These are phyloP conservation scores for Miniopterus natalensis DNA, from an alignment of 2,113 vertebrate species.

Conservation along the genomic window DNA sequence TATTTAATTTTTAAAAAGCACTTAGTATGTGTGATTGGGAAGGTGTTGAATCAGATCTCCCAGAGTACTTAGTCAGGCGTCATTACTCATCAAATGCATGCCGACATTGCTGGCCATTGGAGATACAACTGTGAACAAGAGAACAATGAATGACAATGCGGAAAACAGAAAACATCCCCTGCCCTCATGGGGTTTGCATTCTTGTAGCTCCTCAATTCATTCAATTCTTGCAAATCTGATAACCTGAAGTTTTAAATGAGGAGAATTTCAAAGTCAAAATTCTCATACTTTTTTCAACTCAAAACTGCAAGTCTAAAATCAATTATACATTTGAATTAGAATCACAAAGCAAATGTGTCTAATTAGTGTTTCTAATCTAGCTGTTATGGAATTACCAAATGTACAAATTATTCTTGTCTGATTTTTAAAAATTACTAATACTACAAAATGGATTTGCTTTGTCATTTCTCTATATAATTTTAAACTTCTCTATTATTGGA, in stretches of 20 bases:
- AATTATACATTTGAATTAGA: neutral
- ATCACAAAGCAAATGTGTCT: slow-evolving; percentile 11
- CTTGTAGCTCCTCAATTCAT: neutral
- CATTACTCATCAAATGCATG: neutral
- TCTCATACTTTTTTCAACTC: slow-evolving; percentile 35
- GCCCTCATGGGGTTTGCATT: neutral
- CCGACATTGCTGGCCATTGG: neutral
- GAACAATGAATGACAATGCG: neutral
- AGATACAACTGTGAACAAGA: neutral
- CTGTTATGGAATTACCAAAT: slow-evolving; percentile 9
- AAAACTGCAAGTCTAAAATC: neutral
- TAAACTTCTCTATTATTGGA: neutral
- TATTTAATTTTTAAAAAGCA: neutral
- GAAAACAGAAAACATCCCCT: neutral
- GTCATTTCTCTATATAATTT: neutral
- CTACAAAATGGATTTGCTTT: neutral
- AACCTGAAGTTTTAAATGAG: slow-evolving; percentile 28
- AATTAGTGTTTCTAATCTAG: slow-evolving; percentile 1
- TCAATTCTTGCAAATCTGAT: neutral
- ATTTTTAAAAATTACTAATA: neutral
- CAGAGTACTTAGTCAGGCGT: neutral
- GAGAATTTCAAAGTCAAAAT: slow-evolving; percentile 49
- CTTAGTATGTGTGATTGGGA: neutral
- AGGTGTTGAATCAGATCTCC: neutral
- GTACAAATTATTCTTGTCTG: neutral